Evolutionary conservation across 1,140 invertebrate species (phyloP), one percentile per base, ranked within the genome.

Genomic region (Diorhabda carinulata): DNA sequence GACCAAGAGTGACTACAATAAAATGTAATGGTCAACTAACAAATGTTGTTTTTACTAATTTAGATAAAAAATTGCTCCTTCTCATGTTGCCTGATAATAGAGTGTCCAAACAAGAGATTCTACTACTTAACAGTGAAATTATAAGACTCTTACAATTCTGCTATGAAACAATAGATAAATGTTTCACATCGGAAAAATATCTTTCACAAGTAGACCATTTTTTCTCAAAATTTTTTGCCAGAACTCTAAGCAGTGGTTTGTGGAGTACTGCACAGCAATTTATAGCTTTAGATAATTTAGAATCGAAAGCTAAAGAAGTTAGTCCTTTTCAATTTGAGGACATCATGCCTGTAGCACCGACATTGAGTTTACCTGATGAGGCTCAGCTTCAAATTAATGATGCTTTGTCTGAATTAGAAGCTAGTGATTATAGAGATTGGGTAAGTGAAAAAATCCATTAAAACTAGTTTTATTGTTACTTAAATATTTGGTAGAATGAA

Each of bases 381-480:
- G 89, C 90, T 6, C 87, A 89, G 75, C 84, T 92, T 71, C 89
- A 92, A 80, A 87, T 93, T 64, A 91, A 92, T 77, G 90, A 92
- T 80, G 90, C 90, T 3, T 81, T 93, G 4, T 91, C 88, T 75
- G 91, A 93, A 81, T 85, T 93, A 78, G 91, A 92, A 82, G 89
- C 92, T 10, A 91, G 91, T 82, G 91, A 93, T 81, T 92, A 92
- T 80, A 83, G 89, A 74, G 90, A 92, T 81, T 92, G 90, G 90
- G 89, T 90, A 83, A 73, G 79, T 66, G 25, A 25, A 40, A 56
- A n/a, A 70, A 25, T 25, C 25, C 25, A 1, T 25, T 25, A 25
- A 25, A 25, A 2, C 10, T 3, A 41, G 25, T 43, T 40, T 62
- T 47, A 61, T 56, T 43, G 57, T 67, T 43, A 52, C 9, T 63